phyloP scores from a whole-genome alignment of 2,888 invertebrate species.

The Rotaria sp. region DNA sequence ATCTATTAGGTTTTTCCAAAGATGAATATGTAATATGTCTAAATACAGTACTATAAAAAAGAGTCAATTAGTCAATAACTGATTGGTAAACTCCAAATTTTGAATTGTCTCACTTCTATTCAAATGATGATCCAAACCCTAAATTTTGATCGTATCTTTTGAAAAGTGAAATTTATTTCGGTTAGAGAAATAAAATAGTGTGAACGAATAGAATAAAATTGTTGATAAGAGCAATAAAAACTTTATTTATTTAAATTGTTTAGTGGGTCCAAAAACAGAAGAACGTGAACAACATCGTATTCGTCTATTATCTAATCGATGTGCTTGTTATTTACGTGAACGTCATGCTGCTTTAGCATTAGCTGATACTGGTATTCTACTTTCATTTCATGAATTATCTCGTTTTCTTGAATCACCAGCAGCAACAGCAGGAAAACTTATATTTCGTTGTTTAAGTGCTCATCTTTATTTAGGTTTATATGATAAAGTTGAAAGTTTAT shows the following conservation, averaged over 20 bases:
- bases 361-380: background rate
- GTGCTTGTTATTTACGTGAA: constrained; percentile 7
- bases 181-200: too few species aligned
- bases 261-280: background rate
- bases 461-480: background rate
- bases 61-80: too few species aligned
- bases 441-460: background rate
- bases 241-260: background rate
- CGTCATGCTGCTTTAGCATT: background rate
- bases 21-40: too few species aligned
- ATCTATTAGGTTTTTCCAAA: too few species aligned
- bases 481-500: background rate
- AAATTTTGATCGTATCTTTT: too few species aligned
- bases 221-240: too few species aligned
- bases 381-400: background rate
- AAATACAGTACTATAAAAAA: too few species aligned
- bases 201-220: too few species aligned
- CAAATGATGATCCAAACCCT: too few species aligned
- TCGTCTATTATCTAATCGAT: background rate
- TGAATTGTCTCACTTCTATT: too few species aligned
- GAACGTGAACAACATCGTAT: constrained; percentile 13
- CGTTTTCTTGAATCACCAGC: background rate
- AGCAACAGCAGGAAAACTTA: background rate
- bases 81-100: too few species aligned
- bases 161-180: too few species aligned